phyloP scores from a whole-genome alignment of 2,888 invertebrate species.

The Eupithecia inturbata region DNA sequence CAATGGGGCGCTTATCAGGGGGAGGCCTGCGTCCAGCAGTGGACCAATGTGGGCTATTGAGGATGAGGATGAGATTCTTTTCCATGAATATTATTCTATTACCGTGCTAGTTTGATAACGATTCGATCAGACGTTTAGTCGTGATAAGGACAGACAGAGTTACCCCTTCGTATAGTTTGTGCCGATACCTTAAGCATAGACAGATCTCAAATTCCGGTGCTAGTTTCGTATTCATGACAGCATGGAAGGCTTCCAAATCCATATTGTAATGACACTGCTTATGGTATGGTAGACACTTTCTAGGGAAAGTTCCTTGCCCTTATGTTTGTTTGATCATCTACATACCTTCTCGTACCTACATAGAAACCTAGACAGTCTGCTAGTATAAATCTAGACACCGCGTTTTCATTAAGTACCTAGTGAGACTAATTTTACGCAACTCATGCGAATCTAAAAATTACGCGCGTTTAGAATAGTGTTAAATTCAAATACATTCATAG shows the following conservation, averaged over 20 bases:
- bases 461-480: too few species aligned
- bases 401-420: background rate
- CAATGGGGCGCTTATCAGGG: too few species aligned
- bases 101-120: background rate
- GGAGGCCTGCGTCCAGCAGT: too few species aligned
- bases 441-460: too few species aligned
- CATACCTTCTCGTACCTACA: background rate
- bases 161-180: background rate
- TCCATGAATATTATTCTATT: background rate
- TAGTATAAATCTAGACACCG: background rate
- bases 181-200: background rate
- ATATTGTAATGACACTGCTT: slow-evolving; percentile 58
- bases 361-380: background rate
- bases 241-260: slow-evolving; percentile 54
- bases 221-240: slow-evolving; percentile 66
- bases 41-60: too few species aligned
- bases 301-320: slow-evolving; percentile 48
- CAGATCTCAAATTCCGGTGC: background rate
- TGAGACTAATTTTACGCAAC: too few species aligned
- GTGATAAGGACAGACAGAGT: background rate
- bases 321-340: background rate
- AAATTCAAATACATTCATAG: too few species aligned
- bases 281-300: slow-evolving; percentile 34
- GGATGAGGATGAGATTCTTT: too few species aligned
- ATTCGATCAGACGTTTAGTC: background rate